Evolutionary conservation across 2,797 vertebrate species (phyloP).

Genomic region (Staurois parvus): DNA sequence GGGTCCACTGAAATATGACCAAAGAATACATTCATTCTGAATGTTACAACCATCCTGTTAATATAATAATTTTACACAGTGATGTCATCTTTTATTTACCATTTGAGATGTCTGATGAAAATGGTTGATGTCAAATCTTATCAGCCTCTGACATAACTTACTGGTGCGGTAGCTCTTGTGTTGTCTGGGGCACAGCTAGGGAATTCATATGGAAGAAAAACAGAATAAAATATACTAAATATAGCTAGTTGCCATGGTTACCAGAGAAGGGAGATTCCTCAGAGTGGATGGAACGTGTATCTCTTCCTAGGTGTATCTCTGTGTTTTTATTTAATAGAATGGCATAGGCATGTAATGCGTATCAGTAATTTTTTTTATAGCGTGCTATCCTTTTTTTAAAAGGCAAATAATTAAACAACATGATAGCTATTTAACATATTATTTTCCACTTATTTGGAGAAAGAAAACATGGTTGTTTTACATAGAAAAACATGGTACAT

Average conservation of each 20-base stretch:
- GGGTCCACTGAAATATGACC: background rate
- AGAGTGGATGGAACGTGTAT: slow-evolving; percentile 35
- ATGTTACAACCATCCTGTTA: background rate
- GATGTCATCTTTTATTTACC: background rate
- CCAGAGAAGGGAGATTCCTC: slow-evolving; percentile 74
- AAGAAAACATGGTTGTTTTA: background rate
- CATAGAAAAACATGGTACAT: too few relatives aligned
- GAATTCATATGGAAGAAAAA: slow-evolving; percentile 66
- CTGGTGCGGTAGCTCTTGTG: background rate
- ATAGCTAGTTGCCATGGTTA: slow-evolving; percentile 77
- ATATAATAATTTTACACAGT: background rate
- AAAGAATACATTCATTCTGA: background rate
- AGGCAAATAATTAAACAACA: background rate
- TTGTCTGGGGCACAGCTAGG: slow-evolving; percentile 43
- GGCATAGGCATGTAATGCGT: background rate
- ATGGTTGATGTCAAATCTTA: slow-evolving; percentile 23
- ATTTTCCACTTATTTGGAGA: background rate
- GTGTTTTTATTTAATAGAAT: slow-evolving; percentile 10
- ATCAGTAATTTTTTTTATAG: background rate
- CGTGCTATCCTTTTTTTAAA: background rate
- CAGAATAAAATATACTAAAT: slow-evolving; percentile 70
- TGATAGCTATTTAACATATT: background rate
- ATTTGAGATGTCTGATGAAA: background rate
- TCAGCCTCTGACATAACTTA: slow-evolving; percentile 19
- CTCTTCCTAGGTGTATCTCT: slow-evolving; percentile 40